Percentiles rank a stretch among this genome's conserved stretches.
Conservation (phyloP, 2,888 invertebrate genomes). For the Acanthosepion esculentum region DNA sequence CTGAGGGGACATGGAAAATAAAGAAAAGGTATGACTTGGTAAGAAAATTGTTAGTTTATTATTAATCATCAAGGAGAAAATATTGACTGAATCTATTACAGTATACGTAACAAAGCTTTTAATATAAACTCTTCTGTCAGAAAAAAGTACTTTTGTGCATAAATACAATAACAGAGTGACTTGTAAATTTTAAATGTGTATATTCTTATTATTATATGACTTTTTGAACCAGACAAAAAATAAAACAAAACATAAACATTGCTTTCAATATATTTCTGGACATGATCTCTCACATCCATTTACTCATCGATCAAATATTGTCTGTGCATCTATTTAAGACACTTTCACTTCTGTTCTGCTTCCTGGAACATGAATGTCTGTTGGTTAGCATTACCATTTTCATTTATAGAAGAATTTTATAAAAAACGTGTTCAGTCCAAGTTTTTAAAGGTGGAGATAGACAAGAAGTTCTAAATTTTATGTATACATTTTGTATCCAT, state of each 20-base stretch:
- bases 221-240: not conserved
- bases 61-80: not conserved
- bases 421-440: not conserved
- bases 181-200: not conserved
- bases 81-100: not conserved
- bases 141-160: not conserved
- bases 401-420: not conserved
- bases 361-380: not conserved
- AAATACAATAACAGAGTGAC: not conserved
- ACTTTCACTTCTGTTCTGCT: not conserved
- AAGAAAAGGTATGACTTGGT: too few relatives aligned
- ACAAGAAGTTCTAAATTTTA: not conserved
- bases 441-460: not conserved
- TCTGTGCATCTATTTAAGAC: not conserved
- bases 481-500: too few relatives aligned
- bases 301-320: not conserved
- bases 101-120: not conserved
- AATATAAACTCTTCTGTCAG: not conserved
- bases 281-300: not conserved
- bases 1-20: too few relatives aligned
- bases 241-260: not conserved
- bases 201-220: not conserved
- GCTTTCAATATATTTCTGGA: not conserved
- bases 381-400: not conserved
- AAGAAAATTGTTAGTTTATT: too few relatives aligned